Percentiles rank a stretch among this genome's conserved stretches.
Evolutionary conservation across 2,797 vertebrate species (phyloP).

Genomic region (Karalla daura): DNA sequence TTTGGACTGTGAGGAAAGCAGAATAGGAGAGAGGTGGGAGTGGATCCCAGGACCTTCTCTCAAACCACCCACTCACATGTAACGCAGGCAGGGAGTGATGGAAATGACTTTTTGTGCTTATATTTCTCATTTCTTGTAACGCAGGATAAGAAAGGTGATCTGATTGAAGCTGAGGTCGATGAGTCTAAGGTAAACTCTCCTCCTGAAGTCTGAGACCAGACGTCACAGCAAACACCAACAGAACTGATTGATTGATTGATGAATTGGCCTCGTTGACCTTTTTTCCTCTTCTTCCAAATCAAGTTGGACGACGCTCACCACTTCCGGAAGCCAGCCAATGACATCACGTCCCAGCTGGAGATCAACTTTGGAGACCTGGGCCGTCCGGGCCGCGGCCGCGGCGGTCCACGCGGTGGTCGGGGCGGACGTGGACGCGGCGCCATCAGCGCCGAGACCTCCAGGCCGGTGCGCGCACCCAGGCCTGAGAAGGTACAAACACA

Average conservation of each 20-base stretch:
- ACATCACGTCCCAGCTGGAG: slow-evolving; percentile 98
- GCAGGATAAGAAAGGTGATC: slow-evolving; percentile 70
- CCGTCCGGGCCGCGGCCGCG: slow-evolving; percentile 93
- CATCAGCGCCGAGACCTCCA: slow-evolving; percentile 55
- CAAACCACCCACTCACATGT: too few species aligned
- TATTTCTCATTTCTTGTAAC: not conserved
- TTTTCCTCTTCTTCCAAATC: slow-evolving; percentile 69
- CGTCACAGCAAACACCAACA: not conserved
- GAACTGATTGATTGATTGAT: too few species aligned
- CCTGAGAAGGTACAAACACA: slow-evolving; percentile 96
- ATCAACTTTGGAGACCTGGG: slow-evolving; percentile 98
- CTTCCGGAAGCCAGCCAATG: slow-evolving; percentile 97
- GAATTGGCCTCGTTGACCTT: accelerated
- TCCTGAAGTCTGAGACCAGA: not conserved
- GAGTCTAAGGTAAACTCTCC: slow-evolving; percentile 76
- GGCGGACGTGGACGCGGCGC: slow-evolving; percentile 76
- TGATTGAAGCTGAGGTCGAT: slow-evolving; percentile 71
- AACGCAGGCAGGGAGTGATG: too few species aligned
- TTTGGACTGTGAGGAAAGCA: too few species aligned
- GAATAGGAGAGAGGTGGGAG: too few species aligned
- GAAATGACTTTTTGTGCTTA: not conserved
- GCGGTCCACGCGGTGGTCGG: slow-evolving; percentile 87
- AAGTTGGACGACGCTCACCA: slow-evolving; percentile 92
- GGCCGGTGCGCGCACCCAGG: slow-evolving; percentile 89
- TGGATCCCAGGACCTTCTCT: too few species aligned